Evolutionary conservation across 2,888 invertebrate species (phyloP), one percentile per base, ranked within the genome.

Genomic region (Polymixis flavicincta): DNA sequence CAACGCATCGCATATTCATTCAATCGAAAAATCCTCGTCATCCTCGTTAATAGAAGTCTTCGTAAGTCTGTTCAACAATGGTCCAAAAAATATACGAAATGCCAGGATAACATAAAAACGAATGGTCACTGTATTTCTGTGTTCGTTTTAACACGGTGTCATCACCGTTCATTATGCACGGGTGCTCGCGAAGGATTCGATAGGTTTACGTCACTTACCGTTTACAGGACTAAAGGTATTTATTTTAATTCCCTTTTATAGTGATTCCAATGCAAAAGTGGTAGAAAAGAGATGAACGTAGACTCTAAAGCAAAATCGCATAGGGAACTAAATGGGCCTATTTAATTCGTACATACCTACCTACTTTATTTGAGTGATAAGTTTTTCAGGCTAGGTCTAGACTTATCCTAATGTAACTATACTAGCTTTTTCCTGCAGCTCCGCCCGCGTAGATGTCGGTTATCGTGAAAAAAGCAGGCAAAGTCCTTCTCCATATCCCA

Each of bases 101-200:
- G 6, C 14, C 17, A 32, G 17, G 3, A 48, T 48, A 28, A 50
- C 7, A 52, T 19, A 52, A 17, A 73, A 32, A 50, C 13, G 9
- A 32, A 13, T 85, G 78, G 80, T 67, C 70, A 80, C 79, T 17
- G 7, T 52, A 72, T 28, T 48, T 59, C n/a, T 64, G 61, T 67
- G 68, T 76, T 80, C n/a, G 70, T 74, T 84, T 66, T 66, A 80
- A 82, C 84, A 73, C 80, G 78, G 75, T 85, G 86, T 86, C 78
- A 86, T 3, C 32, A 48, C 48, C 72, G 73, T 74, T 73, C 71
- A 73, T 75, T 80, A 71, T 70, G 84, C 85, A 85, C 85, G 85
- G 68, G 85, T 86, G 84, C 79, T 13, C 70, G 28, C 79, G 42
- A 84, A 82, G 84, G 85, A 74, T 85, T 77, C 67, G 63, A 52